Conservation (phyloP, 2,113 vertebrate genomes). For the Nerophis lumbriciformis region DNA sequence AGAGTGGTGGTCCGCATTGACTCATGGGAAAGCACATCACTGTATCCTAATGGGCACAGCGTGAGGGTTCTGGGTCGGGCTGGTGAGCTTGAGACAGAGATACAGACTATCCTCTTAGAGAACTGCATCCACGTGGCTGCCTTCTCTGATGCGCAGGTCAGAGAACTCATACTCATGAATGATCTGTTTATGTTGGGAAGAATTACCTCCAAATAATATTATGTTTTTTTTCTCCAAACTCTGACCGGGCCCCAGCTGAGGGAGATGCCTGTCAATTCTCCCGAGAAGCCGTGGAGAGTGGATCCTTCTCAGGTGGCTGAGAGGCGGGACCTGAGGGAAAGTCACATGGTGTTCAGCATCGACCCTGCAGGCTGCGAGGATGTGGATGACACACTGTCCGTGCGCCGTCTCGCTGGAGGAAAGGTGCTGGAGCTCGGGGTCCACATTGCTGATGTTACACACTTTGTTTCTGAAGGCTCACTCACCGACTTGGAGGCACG, state of each 20-base stretch:
- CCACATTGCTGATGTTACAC: conserved; percentile 92
- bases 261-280: conserved; percentile 82
- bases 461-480: conserved; percentile 83
- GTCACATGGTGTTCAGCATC: conserved; percentile 91
- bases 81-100: conserved; percentile 88
- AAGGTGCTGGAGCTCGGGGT: conserved; percentile 84
- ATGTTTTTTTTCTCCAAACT: background rate
- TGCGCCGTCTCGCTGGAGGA: conserved; percentile 68
- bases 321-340: conserved; percentile 71
- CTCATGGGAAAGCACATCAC: conserved; percentile 87
- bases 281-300: conserved; percentile 77
- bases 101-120: conserved; percentile 89
- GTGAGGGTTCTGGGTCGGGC: conserved; percentile 86
- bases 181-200: background rate
- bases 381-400: conserved; percentile 87
- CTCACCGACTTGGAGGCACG: conserved; percentile 85
- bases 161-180: background rate
- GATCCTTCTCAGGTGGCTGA: conserved; percentile 34
- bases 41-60: conserved; percentile 92
- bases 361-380: conserved; percentile 92
- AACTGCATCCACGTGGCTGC: conserved; percentile 83
- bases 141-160: conserved; percentile 94
- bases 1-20: conserved; percentile 91
- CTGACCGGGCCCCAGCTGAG: conserved; percentile 70
- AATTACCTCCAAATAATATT: background rate